Percentiles rank a stretch among this genome's conserved stretches.
Evolutionary conservation across 1,140 invertebrate genomes (phyloP).

Genomic region (Fopius arisanus): DNA sequence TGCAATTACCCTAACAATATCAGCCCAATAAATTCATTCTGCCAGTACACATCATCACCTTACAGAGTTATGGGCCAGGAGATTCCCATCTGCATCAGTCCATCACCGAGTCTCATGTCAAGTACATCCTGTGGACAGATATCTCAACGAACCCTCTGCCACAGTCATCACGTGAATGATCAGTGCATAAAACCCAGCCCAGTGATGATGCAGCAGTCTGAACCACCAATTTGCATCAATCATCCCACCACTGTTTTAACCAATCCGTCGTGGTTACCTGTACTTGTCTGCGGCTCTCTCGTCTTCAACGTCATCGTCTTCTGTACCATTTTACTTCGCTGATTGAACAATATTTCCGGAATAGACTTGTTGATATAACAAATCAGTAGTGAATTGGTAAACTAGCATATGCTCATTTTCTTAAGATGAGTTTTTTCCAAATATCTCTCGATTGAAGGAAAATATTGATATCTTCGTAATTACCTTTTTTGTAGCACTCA

Average conservation of each 20-base stretch:
- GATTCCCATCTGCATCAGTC: constrained; percentile 27
- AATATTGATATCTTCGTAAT: too few species aligned
- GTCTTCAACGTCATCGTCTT: constrained; percentile 55
- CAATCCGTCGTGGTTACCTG: constrained; percentile 51
- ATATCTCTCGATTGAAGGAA: too few species aligned
- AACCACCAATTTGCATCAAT: constrained; percentile 25
- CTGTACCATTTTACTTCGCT: constrained; percentile 52
- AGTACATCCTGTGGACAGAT: constrained; percentile 3
- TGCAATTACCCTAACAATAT: constrained; percentile 32
- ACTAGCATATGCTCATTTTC: too few species aligned
- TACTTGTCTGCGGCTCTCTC: constrained; percentile 53
- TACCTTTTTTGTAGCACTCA: too few species aligned
- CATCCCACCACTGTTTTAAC: constrained; percentile 42
- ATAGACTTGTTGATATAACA: too few species aligned
- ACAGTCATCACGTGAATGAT: constrained; percentile 28
- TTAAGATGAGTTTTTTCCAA: too few species aligned
- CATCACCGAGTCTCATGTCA: constrained; percentile 12
- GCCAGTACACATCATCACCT: constrained; percentile 23
- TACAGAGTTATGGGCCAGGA: not conserved
- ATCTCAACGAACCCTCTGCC: constrained; percentile 21
- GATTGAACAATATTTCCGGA: too few species aligned
- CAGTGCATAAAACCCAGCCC: constrained; percentile 23
- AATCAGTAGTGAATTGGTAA: too few species aligned
- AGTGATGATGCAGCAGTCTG: constrained; percentile 16
- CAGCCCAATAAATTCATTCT: constrained; percentile 31